Conservation (phyloP, 2,797 vertebrate species). For the Cottoperca gobio region DNA sequence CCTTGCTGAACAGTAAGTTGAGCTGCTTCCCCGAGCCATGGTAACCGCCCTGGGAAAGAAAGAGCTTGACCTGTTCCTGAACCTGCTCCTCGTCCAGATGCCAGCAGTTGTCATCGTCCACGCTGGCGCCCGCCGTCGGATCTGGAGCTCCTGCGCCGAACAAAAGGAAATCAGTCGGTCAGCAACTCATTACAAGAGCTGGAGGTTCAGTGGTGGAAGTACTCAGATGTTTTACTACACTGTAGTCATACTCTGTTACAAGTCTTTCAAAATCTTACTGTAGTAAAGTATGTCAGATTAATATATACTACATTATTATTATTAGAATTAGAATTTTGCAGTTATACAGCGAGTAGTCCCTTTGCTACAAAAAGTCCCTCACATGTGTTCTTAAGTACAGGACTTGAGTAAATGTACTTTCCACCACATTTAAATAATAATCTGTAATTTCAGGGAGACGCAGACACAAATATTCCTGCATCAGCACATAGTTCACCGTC, state of each 20-base stretch:
- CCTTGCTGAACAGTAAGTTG: conserved; percentile 97
- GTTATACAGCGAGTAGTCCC: no score
- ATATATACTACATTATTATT: no score
- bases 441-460: background rate
- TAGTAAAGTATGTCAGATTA: no score
- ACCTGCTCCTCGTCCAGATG: conserved; percentile 98
- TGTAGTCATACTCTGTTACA: no score
- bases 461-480: background rate
- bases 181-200: background rate
- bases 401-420: no score
- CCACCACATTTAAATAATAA: background rate
- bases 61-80: conserved; percentile 97
- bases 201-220: background rate
- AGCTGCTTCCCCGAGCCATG: conserved; percentile 97
- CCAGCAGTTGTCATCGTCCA: conserved; percentile 98
- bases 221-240: background rate
- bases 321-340: no score
- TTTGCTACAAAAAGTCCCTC: no score
- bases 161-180: conserved; percentile 13
- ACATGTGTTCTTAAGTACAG: background rate
- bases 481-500: conserved; percentile 41
- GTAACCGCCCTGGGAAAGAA: conserved; percentile 97
- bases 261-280: no score
- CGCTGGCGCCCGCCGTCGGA: conserved; percentile 95
- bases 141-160: conserved; percentile 91